phyloP scores from a whole-genome alignment of 1,140 invertebrate genomes.

The Calycopis cecrops region DNA sequence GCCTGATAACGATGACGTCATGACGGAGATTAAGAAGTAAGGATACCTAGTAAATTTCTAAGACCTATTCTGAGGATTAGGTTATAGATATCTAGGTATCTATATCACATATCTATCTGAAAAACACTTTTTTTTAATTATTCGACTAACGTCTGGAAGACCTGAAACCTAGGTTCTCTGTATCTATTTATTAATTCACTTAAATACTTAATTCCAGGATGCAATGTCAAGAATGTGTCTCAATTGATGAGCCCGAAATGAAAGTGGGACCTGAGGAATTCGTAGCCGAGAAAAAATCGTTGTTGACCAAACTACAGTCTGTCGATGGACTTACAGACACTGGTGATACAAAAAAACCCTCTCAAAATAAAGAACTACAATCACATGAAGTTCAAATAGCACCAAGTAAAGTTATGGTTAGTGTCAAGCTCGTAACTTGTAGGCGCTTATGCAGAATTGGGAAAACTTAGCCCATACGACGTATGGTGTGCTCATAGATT shows the following conservation, averaged over 20 bases:
- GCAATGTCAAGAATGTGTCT: not conserved
- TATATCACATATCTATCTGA: too few species aligned
- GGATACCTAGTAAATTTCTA: constrained; percentile 1
- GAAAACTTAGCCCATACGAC: too few species aligned
- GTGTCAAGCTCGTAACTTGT: too few species aligned
- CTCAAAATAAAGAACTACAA: constrained; percentile 22
- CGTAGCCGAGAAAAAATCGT: constrained; percentile 52
- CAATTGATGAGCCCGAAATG: constrained; percentile 29
- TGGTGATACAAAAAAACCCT: constrained; percentile 22
- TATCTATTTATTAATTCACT: too few species aligned
- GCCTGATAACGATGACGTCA: constrained; percentile 63
- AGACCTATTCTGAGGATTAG: too few species aligned
- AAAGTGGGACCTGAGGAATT: constrained; percentile 48
- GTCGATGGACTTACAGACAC: constrained; percentile 48
- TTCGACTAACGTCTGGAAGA: too few species aligned
- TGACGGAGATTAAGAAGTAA: constrained; percentile 69
- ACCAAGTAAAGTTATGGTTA: constrained; percentile 45
- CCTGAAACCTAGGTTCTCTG: too few species aligned
- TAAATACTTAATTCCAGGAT: not conserved
- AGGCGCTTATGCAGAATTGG: too few species aligned
- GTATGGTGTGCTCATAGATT: too few species aligned
- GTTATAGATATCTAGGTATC: too few species aligned
- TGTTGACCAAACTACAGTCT: constrained; percentile 52
- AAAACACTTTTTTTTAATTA: too few species aligned
- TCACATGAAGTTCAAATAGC: constrained; percentile 19